Percentiles rank a stretch among this genome's conserved stretches.
These are phyloP conservation scores for Pipistrellus nathusii DNA, from an alignment of 2,797 vertebrate genomes.

Conservation along the genomic window DNA sequence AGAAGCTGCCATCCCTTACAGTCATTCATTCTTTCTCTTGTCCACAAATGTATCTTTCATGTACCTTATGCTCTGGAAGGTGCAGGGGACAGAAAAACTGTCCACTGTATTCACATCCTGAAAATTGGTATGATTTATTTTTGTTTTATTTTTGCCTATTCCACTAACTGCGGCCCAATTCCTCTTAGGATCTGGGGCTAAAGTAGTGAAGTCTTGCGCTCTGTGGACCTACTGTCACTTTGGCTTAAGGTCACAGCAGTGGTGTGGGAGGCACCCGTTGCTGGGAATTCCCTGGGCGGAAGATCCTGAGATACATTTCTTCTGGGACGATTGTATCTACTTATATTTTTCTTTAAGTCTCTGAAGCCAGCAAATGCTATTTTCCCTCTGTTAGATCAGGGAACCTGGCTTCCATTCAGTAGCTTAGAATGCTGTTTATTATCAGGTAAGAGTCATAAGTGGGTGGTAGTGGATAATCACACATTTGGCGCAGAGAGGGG, in stretches of 20 bases:
- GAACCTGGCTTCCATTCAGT: background rate
- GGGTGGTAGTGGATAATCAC: background rate
- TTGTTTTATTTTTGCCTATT: background rate
- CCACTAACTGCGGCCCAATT: background rate
- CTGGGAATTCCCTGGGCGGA: background rate
- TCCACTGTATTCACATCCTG: background rate
- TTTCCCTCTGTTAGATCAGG: background rate
- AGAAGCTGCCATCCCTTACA: background rate
- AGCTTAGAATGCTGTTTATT: slow-evolving; percentile 5
- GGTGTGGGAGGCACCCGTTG: background rate
- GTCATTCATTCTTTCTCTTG: background rate
- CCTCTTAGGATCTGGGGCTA: background rate
- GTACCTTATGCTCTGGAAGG: background rate
- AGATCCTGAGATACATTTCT: background rate
- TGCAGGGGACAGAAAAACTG: background rate
- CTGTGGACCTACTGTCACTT: background rate
- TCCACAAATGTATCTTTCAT: background rate
- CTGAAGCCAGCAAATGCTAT: background rate
- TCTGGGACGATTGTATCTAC: background rate
- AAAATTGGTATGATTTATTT: background rate
- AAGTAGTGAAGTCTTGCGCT: background rate
- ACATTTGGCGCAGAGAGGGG: background rate
- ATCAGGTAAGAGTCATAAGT: background rate
- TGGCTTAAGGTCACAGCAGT: background rate
- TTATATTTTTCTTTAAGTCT: slow-evolving; percentile 10